Evolutionary conservation across 2,888 invertebrate genomes (phyloP), one percentile per base, ranked within the genome.

Genomic region (Tetanocera ferruginea): DNA sequence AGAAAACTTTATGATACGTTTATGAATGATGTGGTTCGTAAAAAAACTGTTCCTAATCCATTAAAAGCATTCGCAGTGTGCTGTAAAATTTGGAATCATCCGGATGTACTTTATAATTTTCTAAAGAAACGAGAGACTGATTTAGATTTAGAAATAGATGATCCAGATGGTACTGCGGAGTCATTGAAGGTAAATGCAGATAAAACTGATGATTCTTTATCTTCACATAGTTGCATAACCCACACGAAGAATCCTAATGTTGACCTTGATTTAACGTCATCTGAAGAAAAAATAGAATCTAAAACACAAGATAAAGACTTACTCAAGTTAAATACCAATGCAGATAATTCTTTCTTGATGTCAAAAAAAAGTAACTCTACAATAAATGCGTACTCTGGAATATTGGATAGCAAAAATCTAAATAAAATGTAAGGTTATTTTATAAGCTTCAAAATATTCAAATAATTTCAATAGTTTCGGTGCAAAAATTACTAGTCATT

Each of bases 51-150:
- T 76, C 96, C 97, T 37, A 99, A 99, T 91, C 98, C 99, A 0
- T 91, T 99, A 77, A 98, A 98, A 90, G 98, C 99, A 2, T 99
- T 99, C 90, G 97, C 99, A 25, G 98, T 99, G 77, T 99, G 99
- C 88, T 98, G 98, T 88, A 99, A 99, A 92, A 97, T 97, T 83
- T 97, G 97, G 97, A 97, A 97, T 88, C 97, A 97, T 90, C 97
- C 97, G 0, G 97, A 97, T 88, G 96, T 97, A 23, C 89, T 97
- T 37, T 97, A 96, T 88, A 95, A 97, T 87, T 97, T 96, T 87
- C 89, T 97, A 77, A 94, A 94, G 86, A 96, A 96, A 87, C 93
- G 95, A 66, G 94, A 94, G 85, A 94, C 94, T 31, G 93, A 93
- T 84, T 91, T 93, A 84, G 96, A 96, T 89, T 91, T 96, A 83